Base-by-base conservation (phyloP, 2,113 vertebrate species). In the Myodes glareolus region DNA sequence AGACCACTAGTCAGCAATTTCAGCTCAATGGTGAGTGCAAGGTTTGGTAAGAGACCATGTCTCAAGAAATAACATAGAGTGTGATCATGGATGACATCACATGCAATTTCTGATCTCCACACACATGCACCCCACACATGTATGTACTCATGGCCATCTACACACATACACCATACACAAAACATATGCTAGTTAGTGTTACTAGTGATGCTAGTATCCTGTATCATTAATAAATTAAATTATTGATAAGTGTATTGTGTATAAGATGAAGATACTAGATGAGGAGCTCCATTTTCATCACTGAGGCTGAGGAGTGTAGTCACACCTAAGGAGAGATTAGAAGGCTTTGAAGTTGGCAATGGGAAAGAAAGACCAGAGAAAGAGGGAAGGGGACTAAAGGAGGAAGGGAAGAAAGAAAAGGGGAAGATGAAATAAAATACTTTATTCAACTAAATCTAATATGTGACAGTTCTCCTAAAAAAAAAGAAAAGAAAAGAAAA, bases 351-450 rank as follows among this genome's bases (percentile, higher is more conserved):
- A 73, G 6, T 87, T 55, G 45, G 14, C n/a, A 87, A 75, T 92
- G 16, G n/a, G 4, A 72, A 67, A 61, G 8, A 13, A 1, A 17
- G 1, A 27, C 6, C 0, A 4, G 3, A 9, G 63, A 61, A 19
- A 31, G 1, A 6, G 19, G 3, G 7, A n/a, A 5, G 1, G 8
- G 7, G 1, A 17, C 10, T 10, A 4, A n/a, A 73, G 10, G 27
- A 5, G 1, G 4, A 2, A 45, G 4, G 17, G 19, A 23, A 16
- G 7, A 2, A 50, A 23, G 2, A 6, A n/a, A 29, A 7, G 1
- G 17, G 1, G 5, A 17, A 73, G 27, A 73, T 0, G 8, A 33
- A 63, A 76, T 1, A 68, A 61, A 90, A 82, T 4, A 7, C 27
- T 88, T 82, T 61, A 68, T 68, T 91, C 58, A 90, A 72, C 31